phyloP scores from a whole-genome alignment of 2,113 vertebrate genomes.

The Mastomys natalensis region DNA sequence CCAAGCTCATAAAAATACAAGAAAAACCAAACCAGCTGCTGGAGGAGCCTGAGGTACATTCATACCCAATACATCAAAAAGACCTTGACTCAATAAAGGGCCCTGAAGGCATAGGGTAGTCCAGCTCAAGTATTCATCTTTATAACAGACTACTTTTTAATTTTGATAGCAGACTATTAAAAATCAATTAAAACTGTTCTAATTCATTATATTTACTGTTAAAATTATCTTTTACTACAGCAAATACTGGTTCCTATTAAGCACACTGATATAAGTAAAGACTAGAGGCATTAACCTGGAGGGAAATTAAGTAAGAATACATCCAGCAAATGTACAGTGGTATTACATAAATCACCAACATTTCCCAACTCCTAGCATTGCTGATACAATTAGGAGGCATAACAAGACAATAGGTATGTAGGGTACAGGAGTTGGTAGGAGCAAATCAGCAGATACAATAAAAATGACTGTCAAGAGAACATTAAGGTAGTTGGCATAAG shows the following conservation, averaged over 20 bases:
- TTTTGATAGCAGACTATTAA: slow-evolving; percentile 5
- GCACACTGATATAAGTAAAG: slow-evolving; percentile 2
- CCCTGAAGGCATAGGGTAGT: not conserved
- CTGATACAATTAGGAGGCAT: not conserved
- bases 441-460: slow-evolving; percentile 32
- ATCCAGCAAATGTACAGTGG: not conserved
- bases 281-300: not conserved
- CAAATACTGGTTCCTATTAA: slow-evolving; percentile 29
- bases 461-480: not conserved
- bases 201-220: slow-evolving; percentile 40
- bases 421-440: not conserved
- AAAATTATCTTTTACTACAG: not conserved
- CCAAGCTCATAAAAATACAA: not conserved
- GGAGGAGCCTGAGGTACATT: not conserved
- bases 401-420: not conserved
- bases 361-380: slow-evolving; percentile 5
- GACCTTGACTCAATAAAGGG: not conserved
- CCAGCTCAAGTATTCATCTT: slow-evolving; percentile 1
- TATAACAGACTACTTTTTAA: slow-evolving; percentile 4
- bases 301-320: not conserved
- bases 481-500: not conserved
- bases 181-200: slow-evolving; percentile 49
- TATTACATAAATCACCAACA: not conserved
- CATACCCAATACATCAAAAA: not conserved
- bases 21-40: slow-evolving; percentile 19